A percentile compares a stretch with the other conserved stretches of the same genome.
These are phyloP conservation scores for Grus americana DNA, from an alignment of 2,113 vertebrate species.

Conservation along the genomic window DNA sequence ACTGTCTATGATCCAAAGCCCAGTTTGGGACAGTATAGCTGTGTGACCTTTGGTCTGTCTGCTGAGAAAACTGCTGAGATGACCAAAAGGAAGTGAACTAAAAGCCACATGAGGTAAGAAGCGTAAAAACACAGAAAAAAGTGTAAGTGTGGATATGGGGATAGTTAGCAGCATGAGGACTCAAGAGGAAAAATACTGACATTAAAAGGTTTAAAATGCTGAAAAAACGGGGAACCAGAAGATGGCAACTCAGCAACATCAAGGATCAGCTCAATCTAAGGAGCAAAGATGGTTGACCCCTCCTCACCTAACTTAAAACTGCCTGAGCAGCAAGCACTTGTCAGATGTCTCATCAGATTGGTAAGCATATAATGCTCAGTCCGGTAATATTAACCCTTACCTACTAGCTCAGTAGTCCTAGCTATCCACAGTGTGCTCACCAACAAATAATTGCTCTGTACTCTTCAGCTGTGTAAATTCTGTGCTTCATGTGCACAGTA, in stretches of 20 bases:
- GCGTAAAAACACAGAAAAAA: not conserved
- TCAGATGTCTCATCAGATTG: not conserved
- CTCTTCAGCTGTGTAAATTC: not conserved
- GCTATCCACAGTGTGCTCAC: not conserved
- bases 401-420: not conserved
- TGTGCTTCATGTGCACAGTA: not conserved
- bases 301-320: not conserved
- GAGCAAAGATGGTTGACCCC: not conserved
- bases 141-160: not conserved
- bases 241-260: not conserved
- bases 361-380: not conserved
- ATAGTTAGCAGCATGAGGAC: not conserved
- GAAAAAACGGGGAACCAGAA: not conserved
- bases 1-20: not conserved
- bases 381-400: not conserved
- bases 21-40: not conserved
- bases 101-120: not conserved
- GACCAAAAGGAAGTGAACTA: not conserved
- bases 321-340: not conserved
- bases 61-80: not conserved
- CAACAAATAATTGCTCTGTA: not conserved
- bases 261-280: not conserved
- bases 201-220: not conserved
- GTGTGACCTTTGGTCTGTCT: not conserved
- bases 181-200: not conserved